phyloP scores from a whole-genome alignment of 2,797 vertebrate species.

The Melanotaenia nigrans region DNA sequence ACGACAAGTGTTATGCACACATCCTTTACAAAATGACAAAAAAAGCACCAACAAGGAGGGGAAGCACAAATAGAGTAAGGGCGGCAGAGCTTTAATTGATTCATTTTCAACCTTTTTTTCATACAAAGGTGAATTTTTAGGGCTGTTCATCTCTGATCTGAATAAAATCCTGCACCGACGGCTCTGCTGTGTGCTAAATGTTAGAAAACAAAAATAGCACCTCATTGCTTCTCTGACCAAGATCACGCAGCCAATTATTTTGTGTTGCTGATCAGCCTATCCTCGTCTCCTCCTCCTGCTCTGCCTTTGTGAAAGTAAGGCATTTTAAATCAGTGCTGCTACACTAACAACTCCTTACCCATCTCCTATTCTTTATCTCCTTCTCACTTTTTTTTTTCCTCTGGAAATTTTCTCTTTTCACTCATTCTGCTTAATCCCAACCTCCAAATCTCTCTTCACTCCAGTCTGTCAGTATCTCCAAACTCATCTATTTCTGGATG shows the following conservation, averaged over 20 bases:
- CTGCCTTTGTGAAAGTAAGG: conserved; percentile 23
- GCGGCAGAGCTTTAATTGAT: conserved; percentile 21
- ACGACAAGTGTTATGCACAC: conserved; percentile 18
- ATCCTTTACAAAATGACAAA: neutral
- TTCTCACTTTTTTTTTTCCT: conserved; percentile 23
- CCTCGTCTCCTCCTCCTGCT: conserved; percentile 27
- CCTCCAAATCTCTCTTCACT: conserved; percentile 32
- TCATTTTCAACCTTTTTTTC: conserved; percentile 32
- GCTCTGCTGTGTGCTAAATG: conserved; percentile 29
- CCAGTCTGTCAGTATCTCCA: conserved; percentile 51
- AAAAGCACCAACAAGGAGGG: neutral
- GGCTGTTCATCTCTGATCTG: conserved; percentile 35
- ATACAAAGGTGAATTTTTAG: conserved; percentile 37
- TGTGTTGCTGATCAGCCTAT: conserved; percentile 32
- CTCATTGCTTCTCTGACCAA: conserved; percentile 34
- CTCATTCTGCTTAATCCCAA: conserved; percentile 22
- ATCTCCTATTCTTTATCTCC: conserved; percentile 6
- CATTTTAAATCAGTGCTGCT: conserved; percentile 12
- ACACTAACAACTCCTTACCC: conserved; percentile 26
- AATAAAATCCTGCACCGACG: conserved; percentile 20
- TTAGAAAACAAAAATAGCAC: conserved; percentile 53
- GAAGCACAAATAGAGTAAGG: neutral
- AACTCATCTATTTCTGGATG: conserved; percentile 75
- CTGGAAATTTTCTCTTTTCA: conserved; percentile 30
- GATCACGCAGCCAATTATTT: conserved; percentile 34